Conservation (phyloP, 2,113 vertebrate species). For the Channa maculata region DNA sequence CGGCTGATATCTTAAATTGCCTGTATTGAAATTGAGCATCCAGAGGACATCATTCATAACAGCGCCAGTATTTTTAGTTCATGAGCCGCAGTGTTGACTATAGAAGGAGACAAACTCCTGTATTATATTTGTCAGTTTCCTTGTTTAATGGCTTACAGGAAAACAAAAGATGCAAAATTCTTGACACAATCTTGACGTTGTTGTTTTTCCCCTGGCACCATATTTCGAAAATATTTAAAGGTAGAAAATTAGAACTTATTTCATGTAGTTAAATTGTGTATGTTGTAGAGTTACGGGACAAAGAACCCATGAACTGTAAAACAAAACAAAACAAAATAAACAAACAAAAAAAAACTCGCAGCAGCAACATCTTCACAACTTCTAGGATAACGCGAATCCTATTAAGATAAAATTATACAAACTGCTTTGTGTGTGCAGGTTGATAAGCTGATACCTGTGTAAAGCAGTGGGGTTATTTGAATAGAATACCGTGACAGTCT, state of each 20-base stretch:
- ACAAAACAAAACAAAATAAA: not conserved
- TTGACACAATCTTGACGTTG: not conserved
- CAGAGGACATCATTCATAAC: conserved; percentile 44
- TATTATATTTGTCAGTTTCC: conserved; percentile 49
- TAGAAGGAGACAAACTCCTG: conserved; percentile 28
- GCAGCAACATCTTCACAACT: not conserved
- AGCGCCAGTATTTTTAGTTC: conserved; percentile 34
- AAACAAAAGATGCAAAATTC: conserved; percentile 49
- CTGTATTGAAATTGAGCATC: conserved; percentile 41
- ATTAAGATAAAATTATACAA: conserved; percentile 24
- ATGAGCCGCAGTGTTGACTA: conserved; percentile 63
- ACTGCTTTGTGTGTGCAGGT: conserved; percentile 36
- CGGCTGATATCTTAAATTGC: conserved; percentile 13
- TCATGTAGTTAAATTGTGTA: no score
- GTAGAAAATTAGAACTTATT: no score
- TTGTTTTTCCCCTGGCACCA: not conserved
- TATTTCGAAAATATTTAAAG: conserved; percentile 16
- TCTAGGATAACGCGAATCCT: conserved; percentile 6
- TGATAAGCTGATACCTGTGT: conserved; percentile 27
- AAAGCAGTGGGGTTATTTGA: conserved; percentile 27
- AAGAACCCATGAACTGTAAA: conserved; percentile 5
- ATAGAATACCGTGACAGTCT: conserved; percentile 13
- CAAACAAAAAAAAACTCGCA: no score
- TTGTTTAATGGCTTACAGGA: conserved; percentile 38
- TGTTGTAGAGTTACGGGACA: no score